A percentile compares a stretch with the other conserved stretches of the same genome.
These are phyloP conservation scores for Drosophila baimaii DNA, from an alignment of 1,140 invertebrate genomes.

Conservation along the genomic window DNA sequence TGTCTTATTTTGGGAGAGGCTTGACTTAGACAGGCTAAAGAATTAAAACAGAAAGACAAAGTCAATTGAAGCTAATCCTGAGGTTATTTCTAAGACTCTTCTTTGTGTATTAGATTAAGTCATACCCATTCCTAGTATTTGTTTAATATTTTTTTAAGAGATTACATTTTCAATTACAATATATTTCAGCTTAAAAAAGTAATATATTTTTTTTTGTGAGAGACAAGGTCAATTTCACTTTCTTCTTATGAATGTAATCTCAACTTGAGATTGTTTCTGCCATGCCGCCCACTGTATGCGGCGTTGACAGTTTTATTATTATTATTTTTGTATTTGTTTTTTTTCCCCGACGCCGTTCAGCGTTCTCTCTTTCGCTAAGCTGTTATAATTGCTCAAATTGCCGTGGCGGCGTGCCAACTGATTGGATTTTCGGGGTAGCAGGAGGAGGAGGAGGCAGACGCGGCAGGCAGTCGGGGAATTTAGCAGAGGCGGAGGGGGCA, in stretches of 20 bases:
- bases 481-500: constrained; percentile 12
- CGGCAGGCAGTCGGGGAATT: not conserved
- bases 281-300: constrained; percentile 48
- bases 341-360: constrained; percentile 3
- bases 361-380: constrained; percentile 50
- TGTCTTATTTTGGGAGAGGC: not conserved
- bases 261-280: constrained; percentile 28
- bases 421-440: constrained; percentile 27
- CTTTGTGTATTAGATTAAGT: not conserved
- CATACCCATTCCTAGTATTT: too few relatives aligned
- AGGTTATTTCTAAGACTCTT: too few relatives aligned
- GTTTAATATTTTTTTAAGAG: too few relatives aligned
- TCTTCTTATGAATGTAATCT: constrained; percentile 27
- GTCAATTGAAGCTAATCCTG: not conserved
- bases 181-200: not conserved
- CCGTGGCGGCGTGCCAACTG: constrained; percentile 63
- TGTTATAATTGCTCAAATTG: constrained; percentile 75
- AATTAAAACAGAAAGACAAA: not conserved
- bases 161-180: too few relatives aligned
- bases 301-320: constrained; percentile 55
- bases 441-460: constrained; percentile 2
- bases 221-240: constrained; percentile 44
- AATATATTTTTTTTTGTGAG: constrained; percentile 1
- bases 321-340: not conserved
- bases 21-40: too few relatives aligned